Conservation (phyloP, 37 sponge, comb jelly and placozoan genomes). For the Cladorhizidae sp. region DNA sequence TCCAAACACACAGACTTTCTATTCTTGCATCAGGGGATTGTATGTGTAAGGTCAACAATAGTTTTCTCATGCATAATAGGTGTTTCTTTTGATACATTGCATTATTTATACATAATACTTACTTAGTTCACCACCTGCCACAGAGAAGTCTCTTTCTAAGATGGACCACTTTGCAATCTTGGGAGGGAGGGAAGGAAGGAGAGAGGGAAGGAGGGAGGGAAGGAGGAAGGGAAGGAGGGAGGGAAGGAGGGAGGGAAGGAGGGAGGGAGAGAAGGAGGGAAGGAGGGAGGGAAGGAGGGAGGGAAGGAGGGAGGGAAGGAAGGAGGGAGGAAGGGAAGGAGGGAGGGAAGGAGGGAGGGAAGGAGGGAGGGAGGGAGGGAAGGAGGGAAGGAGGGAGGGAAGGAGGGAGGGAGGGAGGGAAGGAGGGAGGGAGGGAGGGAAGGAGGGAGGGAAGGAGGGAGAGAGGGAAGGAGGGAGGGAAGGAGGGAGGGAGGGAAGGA, state of each 20-base stretch:
- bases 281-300: conserved; percentile 33
- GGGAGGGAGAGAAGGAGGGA: conserved; percentile 36
- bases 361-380: conserved; percentile 24
- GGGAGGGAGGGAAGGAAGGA: background rate
- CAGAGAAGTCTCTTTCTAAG: conserved; percentile 74
- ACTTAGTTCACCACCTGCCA: conserved; percentile 84
- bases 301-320: conserved; percentile 32
- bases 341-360: conserved; percentile 21
- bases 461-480: background rate
- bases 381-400: conserved; percentile 21
- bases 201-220: conserved; percentile 14
- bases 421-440: conserved; percentile 48
- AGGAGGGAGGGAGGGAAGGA: background rate
- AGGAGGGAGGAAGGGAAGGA: conserved; percentile 23
- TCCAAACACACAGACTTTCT: too few species aligned
- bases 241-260: conserved; percentile 22
- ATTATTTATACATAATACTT: conserved; percentile 22
- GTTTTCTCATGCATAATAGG: too few species aligned
- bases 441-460: conserved; percentile 24
- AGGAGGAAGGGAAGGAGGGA: conserved; percentile 12
- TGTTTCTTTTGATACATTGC: too few species aligned
- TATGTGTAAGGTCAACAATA: too few species aligned
- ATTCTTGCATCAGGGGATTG: too few species aligned
- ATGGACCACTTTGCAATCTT: conserved; percentile 81
- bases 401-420: conserved; percentile 44